Evolutionary conservation across 2,113 vertebrate genomes (phyloP).

Genomic region (Hypomesus transpacificus): DNA sequence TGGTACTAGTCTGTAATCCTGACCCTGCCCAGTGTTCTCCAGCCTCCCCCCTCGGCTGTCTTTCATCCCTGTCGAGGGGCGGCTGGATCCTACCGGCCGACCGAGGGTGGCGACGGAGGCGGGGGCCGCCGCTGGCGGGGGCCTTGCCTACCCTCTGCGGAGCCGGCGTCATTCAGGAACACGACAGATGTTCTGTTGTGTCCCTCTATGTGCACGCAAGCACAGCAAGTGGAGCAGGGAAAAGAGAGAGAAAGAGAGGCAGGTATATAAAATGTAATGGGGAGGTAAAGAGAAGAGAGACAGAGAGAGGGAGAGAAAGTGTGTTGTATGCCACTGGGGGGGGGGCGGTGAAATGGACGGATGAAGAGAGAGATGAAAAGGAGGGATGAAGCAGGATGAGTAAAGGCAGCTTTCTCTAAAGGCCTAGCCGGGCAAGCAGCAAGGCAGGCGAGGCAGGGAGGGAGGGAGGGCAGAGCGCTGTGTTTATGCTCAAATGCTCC

Average conservation of each 20-base stretch:
- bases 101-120: conserved; percentile 57
- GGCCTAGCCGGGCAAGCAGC: conserved; percentile 71
- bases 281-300: not conserved
- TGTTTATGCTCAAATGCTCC: conserved; percentile 77
- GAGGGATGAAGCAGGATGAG: conserved; percentile 84
- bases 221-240: conserved; percentile 20
- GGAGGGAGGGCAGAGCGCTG: conserved; percentile 30
- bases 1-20: conserved; percentile 13
- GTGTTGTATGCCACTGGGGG: conserved; percentile 76
- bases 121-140: conserved; percentile 53
- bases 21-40: conserved; percentile 25
- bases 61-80: conserved; percentile 45
- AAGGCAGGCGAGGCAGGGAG: conserved; percentile 54
- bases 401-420: conserved; percentile 72
- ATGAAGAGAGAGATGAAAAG: conserved; percentile 85
- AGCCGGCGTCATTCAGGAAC: conserved; percentile 86
- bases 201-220: conserved; percentile 78
- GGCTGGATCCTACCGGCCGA: conserved; percentile 54
- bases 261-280: not conserved
- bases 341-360: conserved; percentile 87
- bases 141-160: conserved; percentile 42
- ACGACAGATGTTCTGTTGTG: conserved; percentile 83
- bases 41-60: conserved; percentile 33
- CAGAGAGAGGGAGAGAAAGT: conserved; percentile 30
- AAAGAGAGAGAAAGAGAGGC: conserved; percentile 7